These are phyloP conservation scores for Chrysolina haemoptera DNA, from an alignment of 2,888 invertebrate genomes.

Conservation along the genomic window DNA sequence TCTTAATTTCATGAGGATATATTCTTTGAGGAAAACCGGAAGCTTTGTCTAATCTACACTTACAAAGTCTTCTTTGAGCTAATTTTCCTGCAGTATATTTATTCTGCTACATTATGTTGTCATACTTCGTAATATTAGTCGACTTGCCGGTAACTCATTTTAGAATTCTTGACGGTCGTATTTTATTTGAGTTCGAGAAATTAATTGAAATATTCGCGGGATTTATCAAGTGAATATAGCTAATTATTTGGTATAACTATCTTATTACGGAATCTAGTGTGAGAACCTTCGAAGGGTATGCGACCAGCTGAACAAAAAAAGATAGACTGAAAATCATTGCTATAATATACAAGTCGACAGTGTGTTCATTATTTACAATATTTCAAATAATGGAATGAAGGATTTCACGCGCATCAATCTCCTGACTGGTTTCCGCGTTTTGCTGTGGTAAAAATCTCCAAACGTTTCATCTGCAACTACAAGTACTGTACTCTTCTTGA, in stretches of 20 bases:
- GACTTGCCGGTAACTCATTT: conserved; percentile 1
- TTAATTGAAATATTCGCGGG: conserved; percentile 2
- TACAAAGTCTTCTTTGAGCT: neutral
- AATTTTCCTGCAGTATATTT: neutral
- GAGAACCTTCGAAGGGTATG: neutral
- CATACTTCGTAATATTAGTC: neutral
- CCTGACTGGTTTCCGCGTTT: too few species aligned
- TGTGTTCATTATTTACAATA: neutral
- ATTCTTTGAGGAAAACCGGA: too few species aligned
- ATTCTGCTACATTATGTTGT: neutral
- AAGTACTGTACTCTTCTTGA: too few species aligned
- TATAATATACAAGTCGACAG: too few species aligned
- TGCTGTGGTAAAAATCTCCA: too few species aligned
- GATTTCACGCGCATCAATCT: too few species aligned
- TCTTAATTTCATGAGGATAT: too few species aligned
- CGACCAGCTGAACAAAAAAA: neutral
- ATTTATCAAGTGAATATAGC: conserved; percentile 10
- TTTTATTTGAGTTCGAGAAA: conserved; percentile 7
- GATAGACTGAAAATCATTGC: too few species aligned
- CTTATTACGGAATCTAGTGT: neutral
- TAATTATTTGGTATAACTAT: neutral
- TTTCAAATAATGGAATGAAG: too few species aligned
- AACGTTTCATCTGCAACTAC: too few species aligned
- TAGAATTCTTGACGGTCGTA: conserved; percentile 9
- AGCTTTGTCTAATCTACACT: too few species aligned